Evolutionary conservation across 1,140 invertebrate species (phyloP).

Genomic region (Brachionus sp.): DNA sequence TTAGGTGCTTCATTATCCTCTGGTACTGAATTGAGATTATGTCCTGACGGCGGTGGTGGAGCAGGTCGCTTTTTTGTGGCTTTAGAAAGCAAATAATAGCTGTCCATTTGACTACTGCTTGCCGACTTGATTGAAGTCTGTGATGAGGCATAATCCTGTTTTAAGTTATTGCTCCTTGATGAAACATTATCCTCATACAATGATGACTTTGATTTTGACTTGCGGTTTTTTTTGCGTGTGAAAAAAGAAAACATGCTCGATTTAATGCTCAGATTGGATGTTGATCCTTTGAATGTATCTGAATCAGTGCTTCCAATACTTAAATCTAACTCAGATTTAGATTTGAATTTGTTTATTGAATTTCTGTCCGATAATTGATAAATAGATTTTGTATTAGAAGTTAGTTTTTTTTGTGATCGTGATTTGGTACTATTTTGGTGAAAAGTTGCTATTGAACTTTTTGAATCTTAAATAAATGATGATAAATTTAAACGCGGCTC

Average conservation of each 20-base stretch:
- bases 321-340: conserved; percentile 29
- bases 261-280: conserved; percentile 1
- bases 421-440: conserved; percentile 11
- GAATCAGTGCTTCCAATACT: not conserved
- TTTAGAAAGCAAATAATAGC: not conserved
- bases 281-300: not conserved
- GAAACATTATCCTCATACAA: not conserved
- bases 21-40: not conserved
- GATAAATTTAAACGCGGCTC: not conserved
- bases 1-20: not conserved
- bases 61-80: not conserved
- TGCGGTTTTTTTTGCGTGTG: conserved; percentile 6
- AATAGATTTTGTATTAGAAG: not conserved
- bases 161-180: not conserved
- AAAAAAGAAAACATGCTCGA: conserved; percentile 26
- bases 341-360: conserved; percentile 8
- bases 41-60: not conserved
- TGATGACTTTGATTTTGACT: conserved; percentile 16
- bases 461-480: conserved; percentile 24
- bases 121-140: not conserved
- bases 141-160: not conserved
- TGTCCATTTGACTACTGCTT: not conserved
- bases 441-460: conserved; percentile 19
- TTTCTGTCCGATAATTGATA: not conserved
- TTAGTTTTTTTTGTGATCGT: conserved; percentile 24